These are phyloP conservation scores for Nebria brevicollis DNA, from an alignment of 2,888 invertebrate species.

Conservation along the genomic window DNA sequence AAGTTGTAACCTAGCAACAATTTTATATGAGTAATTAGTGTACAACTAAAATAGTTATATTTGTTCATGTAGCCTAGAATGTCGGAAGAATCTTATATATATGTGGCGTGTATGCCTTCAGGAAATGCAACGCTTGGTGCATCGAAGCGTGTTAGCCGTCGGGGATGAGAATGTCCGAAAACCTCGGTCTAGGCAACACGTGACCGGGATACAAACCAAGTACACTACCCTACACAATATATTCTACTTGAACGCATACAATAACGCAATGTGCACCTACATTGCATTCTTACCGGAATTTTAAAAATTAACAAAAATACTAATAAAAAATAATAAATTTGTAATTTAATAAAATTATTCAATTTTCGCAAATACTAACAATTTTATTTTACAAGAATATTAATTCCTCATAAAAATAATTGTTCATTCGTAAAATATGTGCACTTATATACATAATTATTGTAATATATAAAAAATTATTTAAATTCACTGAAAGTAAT, in stretches of 20 bases:
- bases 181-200: constrained; percentile 51
- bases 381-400: no score
- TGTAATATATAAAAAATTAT: no score
- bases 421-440: no score
- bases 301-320: no score
- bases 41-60: not conserved
- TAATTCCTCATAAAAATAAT: no score
- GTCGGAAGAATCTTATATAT: not conserved
- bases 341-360: no score
- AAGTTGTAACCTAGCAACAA: no score
- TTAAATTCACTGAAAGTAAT: no score
- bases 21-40: not conserved
- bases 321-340: no score
- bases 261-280: not conserved
- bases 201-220: constrained; percentile 51
- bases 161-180: constrained; percentile 40
- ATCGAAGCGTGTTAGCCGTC: constrained; percentile 31
- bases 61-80: not conserved
- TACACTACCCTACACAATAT: not conserved
- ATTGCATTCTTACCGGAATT: no score
- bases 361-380: no score
- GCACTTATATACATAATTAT: no score
- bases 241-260: not conserved
- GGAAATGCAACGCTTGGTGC: constrained; percentile 18
- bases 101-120: constrained; percentile 2